These are phyloP conservation scores for Forpus xanthops DNA, from an alignment of 2,797 vertebrate species.

Conservation along the genomic window DNA sequence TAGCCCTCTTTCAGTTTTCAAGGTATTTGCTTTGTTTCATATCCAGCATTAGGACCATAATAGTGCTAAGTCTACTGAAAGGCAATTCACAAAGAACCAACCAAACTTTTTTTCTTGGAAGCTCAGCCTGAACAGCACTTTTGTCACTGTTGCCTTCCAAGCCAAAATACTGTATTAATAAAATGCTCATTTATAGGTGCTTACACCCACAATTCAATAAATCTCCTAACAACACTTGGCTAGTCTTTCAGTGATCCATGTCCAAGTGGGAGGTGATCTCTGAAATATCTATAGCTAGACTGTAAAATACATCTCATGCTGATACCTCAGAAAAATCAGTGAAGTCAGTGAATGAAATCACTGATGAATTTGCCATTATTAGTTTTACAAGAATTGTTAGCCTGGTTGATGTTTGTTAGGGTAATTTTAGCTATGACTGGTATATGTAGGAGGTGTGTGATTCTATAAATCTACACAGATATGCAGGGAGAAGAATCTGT, in stretches of 20 bases:
- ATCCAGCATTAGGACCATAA: neutral
- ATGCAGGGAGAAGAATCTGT: neutral
- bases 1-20: neutral
- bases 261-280: neutral
- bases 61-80: neutral
- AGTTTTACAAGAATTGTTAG: neutral
- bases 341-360: neutral
- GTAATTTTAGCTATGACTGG: neutral
- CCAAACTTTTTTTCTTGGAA: neutral
- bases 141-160: neutral
- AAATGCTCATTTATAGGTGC: neutral
- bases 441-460: neutral
- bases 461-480: neutral
- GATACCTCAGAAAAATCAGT: neutral
- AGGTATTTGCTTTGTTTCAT: neutral
- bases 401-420: neutral
- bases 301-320: neutral
- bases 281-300: neutral
- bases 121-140: neutral
- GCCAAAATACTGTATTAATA: neutral
- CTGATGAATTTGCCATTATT: neutral
- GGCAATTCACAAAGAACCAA: neutral
- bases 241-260: neutral
- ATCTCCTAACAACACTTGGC: neutral
- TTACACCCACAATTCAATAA: neutral